Base-by-base conservation (phyloP, 2,797 vertebrate species). In the Microchirus variegatus region DNA sequence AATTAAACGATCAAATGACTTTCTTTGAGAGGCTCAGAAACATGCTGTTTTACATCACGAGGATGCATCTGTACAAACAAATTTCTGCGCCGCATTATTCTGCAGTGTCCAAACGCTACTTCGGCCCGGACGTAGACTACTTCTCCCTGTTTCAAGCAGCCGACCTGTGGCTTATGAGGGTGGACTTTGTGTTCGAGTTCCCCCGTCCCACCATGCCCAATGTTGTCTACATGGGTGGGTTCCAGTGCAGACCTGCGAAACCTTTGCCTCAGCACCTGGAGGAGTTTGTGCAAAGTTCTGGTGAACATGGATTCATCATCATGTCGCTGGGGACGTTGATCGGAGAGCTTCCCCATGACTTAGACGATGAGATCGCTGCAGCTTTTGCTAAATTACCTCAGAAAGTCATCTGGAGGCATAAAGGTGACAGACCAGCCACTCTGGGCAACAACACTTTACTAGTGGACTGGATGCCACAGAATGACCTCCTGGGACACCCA, bases 391-490 rank as follows among this genome's bases (percentile, higher is more conserved):
- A 85, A 66, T 75, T 93, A 56, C 90, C 90, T 36, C 92, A 93
- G 60, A 94, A 92, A 67, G 90, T 94, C 16, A 91, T 93, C 67
- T 93, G 91, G 92, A 87, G 85, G 43, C 59, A 93, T 57, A 88
- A 74, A 51, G 92, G 92, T 2, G 63, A 67, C 5, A 89, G 35
- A 45, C 91, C 91, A 13, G 53, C 75, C 3, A 65, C 67, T 40
- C 63, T 93, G 44, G 92, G 91, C 17, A 89, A 88, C 81, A 93
- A 94, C 75, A 93, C 92, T 48, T 65, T 91, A 15, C 16, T 93
- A 2, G 82, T 91, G 0, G 82, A 91, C 58, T 93, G 92, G 92
- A 76, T 93, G 77, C 92, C 91, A 5, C 93, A 94, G 72, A 93
- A 84, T 42, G 89, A 94, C 41, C 86, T 94, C 9, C 36, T 93